phyloP scores from a whole-genome alignment of 1,140 invertebrate genomes.

The Lepidotrigona ventralis region DNA sequence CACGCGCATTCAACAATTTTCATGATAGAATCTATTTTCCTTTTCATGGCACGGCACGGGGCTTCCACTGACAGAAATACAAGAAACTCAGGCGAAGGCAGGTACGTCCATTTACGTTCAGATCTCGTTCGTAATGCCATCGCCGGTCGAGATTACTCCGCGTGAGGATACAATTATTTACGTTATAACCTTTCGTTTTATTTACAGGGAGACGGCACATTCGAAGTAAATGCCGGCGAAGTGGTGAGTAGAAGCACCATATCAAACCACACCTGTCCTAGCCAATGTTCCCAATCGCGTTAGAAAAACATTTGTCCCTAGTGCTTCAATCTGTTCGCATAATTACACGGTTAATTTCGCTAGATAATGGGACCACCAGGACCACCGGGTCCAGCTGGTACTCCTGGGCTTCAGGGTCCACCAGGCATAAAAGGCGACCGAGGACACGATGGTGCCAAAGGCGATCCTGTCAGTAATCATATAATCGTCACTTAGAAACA shows the following conservation, averaged over 20 bases:
- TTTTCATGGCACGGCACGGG: conserved; percentile 57
- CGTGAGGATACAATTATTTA: background rate
- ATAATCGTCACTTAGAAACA: conserved; percentile 1
- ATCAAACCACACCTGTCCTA: background rate
- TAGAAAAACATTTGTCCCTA: too few relatives aligned
- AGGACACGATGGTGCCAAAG: conserved; percentile 92
- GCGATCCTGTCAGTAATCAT: conserved; percentile 88
- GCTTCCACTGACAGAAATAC: conserved; percentile 87
- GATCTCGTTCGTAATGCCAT: background rate
- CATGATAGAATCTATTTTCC: conserved; percentile 60
- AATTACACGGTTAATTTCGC: background rate
- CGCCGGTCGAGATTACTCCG: background rate
- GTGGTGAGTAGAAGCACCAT: conserved; percentile 80
- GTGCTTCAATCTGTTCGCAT: background rate
- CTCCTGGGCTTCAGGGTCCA: conserved; percentile 88
- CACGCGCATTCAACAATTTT: conserved; percentile 19
- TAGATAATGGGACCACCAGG: conserved; percentile 89
- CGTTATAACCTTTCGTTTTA: conserved; percentile 11
- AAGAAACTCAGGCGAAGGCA: conserved; percentile 94
- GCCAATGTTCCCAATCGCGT: background rate
- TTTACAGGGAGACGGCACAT: conserved; percentile 89
- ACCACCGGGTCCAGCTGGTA: conserved; percentile 88
- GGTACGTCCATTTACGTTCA: conserved; percentile 80
- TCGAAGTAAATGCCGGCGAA: conserved; percentile 86
- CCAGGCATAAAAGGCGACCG: conserved; percentile 94